phyloP scores from a whole-genome alignment of 1,140 invertebrate species.

The Aporrectodea caliginosa region DNA sequence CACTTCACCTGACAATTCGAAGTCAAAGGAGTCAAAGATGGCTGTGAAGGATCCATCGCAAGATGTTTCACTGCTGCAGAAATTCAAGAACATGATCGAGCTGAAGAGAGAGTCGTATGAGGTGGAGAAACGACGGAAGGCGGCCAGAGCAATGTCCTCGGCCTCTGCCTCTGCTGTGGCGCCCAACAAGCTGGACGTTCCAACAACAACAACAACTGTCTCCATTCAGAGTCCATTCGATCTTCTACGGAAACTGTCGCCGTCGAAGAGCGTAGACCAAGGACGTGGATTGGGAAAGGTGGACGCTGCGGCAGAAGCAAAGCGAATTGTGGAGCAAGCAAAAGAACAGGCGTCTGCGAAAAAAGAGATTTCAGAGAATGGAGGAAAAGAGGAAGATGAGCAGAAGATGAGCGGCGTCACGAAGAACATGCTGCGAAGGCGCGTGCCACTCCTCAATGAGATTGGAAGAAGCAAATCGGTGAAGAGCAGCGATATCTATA shows the following conservation, averaged over 20 bases:
- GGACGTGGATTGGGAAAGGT: too few species aligned
- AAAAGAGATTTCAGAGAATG: neutral
- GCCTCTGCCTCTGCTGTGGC: neutral
- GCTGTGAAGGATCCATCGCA: neutral
- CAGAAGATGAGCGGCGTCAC: neutral
- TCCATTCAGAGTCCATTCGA: neutral
- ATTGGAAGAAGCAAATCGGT: neutral
- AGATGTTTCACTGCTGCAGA: neutral
- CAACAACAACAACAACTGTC: neutral
- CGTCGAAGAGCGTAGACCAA: neutral
- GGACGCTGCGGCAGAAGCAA: too few species aligned
- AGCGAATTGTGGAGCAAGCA: too few species aligned
- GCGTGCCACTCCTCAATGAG: neutral
- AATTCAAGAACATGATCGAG: slow-evolving; percentile 6
- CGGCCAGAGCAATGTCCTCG: neutral
- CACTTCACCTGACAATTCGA: neutral
- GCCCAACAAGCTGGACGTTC: neutral
- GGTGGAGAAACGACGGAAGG: neutral
- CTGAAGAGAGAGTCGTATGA: slow-evolving; percentile 10
- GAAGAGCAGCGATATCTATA: too few species aligned
- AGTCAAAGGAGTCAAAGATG: neutral
- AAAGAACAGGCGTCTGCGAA: too few species aligned
- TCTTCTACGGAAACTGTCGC: neutral
- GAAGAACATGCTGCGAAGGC: neutral
- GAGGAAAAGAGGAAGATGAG: too few species aligned